Conservation (phyloP, 2,797 vertebrate genomes). For the Falco novaeseelandiae region DNA sequence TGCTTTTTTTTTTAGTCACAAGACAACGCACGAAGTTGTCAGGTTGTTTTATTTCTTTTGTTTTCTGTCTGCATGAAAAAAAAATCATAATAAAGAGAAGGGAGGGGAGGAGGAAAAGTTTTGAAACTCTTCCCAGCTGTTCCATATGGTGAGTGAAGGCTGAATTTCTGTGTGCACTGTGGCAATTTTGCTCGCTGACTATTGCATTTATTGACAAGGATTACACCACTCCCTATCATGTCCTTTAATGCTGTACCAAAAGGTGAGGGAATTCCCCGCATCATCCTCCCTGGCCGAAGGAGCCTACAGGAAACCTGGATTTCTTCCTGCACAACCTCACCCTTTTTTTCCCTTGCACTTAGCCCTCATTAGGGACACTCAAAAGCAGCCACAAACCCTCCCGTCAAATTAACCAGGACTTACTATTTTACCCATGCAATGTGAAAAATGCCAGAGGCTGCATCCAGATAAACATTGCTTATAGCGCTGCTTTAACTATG, state of each 20-base stretch:
- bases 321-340: background rate
- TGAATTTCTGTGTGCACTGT: constrained; percentile 42
- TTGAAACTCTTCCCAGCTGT: constrained; percentile 73
- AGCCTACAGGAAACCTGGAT: background rate
- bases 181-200: background rate
- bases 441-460: background rate
- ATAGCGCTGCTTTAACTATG: background rate
- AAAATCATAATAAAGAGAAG: background rate
- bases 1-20: constrained; percentile 79
- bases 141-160: constrained; percentile 43
- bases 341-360: background rate
- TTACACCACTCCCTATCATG: background rate
- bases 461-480: background rate
- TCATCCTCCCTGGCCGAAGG: background rate
- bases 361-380: background rate
- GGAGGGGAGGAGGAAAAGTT: constrained; percentile 60
- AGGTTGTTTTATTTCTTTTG: constrained; percentile 75
- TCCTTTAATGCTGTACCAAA: constrained; percentile 27
- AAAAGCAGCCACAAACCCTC: background rate
- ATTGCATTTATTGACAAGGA: constrained; percentile 29
- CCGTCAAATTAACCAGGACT: background rate
- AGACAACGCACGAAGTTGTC: constrained; percentile 83
- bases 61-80: background rate
- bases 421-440: background rate
- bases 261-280: constrained; percentile 43